Base-by-base conservation (phyloP, 1,140 invertebrate genomes). In the Zophobas atratus region DNA sequence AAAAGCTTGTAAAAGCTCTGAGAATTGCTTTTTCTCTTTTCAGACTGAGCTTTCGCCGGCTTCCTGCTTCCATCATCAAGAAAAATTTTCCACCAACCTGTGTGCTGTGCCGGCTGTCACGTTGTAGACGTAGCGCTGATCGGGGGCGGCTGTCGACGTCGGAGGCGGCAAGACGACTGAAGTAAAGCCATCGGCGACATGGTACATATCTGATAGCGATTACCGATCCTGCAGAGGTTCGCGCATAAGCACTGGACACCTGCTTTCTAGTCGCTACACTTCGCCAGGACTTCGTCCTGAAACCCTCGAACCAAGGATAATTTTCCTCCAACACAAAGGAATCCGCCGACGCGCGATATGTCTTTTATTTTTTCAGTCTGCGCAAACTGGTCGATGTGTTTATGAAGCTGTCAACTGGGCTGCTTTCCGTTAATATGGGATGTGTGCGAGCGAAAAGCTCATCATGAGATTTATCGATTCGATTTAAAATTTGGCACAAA, bases 181-280 rank as follows among this genome's bases (percentile, higher is more conserved):
- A 77, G 75, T 76, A 78, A 81, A 80, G 79, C 60, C 81, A 76
- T 75, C 81, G 78, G 78, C 83, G 79, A 80, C 81, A 84, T 81
- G 79, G 77, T 82, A 82, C 80, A 82, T 82, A 84, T 84, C 83
- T 81, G 83, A 84, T 84, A 81, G 77, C 75, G 79, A 82, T 82
- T 81, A 84, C 78, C 75, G 81, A 80, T 82, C 80, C 80, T 79
- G 80, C 78, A 78, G 77, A 77, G 78, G 75, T 80, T 80, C 81
- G 83, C 83, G 83, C 83, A 84, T 77, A 84, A 84, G 83, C 83
- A 84, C 79, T 82, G 81, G 79, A 81, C 79, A 84, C 81, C 82
- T 84, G 82, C 80, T 81, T 53, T 60, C 70, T 73, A 48, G 53
- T 60, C 70, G 72, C 48, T 71, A 43, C 77, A 70, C 67, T 75